Percentiles rank a stretch among this genome's conserved stretches.
Evolutionary conservation across 2,113 vertebrate genomes (phyloP).

Genomic region (Cepphus grylle): DNA sequence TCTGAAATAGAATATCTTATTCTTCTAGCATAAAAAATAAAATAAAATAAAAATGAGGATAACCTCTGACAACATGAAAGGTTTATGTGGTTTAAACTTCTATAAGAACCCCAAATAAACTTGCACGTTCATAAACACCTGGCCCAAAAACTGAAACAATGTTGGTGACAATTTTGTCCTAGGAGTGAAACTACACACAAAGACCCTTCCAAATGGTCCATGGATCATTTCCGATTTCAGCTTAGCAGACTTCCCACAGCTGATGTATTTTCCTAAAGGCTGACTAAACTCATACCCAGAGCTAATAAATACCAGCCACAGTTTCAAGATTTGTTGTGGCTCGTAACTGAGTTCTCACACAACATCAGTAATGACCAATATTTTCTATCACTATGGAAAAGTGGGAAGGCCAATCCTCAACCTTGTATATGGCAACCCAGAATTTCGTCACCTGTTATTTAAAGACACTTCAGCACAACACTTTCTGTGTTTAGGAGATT

Average conservation of each 20-base stretch:
- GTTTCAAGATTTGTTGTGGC: not conserved
- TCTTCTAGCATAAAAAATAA: not conserved
- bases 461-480: not conserved
- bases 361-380: rapidly evolving
- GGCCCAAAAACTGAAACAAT: not conserved
- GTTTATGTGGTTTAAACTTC: not conserved
- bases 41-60: not conserved
- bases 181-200: not conserved
- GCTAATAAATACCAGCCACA: not conserved
- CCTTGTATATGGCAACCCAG: not conserved
- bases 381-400: not conserved
- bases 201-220: not conserved
- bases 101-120: not conserved
- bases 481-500: not conserved
- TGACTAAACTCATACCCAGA: not conserved
- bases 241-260: not conserved
- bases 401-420: not conserved
- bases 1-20: not conserved
- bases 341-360: not conserved
- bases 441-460: not conserved
- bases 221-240: not conserved
- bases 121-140: not conserved
- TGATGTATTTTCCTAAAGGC: not conserved
- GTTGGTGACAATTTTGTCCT: not conserved
- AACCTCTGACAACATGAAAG: not conserved